These are phyloP conservation scores for Hiodon tergisus DNA, from an alignment of 2,113 vertebrate species.

Conservation along the genomic window DNA sequence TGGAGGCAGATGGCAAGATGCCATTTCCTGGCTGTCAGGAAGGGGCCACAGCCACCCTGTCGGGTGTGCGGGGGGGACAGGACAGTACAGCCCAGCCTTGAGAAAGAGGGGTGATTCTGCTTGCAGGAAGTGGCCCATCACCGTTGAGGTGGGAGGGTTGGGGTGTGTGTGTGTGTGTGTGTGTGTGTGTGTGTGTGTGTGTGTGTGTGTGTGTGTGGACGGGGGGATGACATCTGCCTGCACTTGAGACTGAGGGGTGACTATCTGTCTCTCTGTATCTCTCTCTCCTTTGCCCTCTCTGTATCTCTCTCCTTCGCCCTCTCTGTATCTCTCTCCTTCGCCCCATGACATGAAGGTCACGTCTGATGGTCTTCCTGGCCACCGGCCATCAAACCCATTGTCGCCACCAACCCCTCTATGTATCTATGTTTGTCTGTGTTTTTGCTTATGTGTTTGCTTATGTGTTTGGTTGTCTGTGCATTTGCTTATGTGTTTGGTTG, in stretches of 20 bases:
- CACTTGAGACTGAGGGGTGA: conserved; percentile 22
- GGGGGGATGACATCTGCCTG: conserved; percentile 5
- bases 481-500: no score
- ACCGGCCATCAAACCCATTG: conserved; percentile 16
- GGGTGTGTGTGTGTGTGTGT: no score
- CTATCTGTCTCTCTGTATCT: conserved; percentile 20
- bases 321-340: neutral
- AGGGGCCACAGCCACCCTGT: neutral
- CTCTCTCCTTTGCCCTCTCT: neutral
- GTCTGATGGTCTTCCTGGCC: conserved; percentile 19
- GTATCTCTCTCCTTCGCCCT: neutral
- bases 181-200: no score
- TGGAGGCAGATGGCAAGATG: neutral
- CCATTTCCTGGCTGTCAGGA: conserved; percentile 12
- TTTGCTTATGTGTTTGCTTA: no score
- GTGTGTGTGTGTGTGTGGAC: no score
- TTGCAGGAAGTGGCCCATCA: neutral
- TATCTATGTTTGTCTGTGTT: conserved; percentile 48
- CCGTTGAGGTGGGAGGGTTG: neutral
- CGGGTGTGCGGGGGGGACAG: neutral
- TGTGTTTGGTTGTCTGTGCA: no score
- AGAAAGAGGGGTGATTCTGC: no score
- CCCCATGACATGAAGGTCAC: conserved; percentile 17
- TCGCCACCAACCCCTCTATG: conserved; percentile 46
- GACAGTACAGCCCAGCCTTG: no score